phyloP scores from a whole-genome alignment of 2,888 invertebrate species.

The Ophion slaviceki region DNA sequence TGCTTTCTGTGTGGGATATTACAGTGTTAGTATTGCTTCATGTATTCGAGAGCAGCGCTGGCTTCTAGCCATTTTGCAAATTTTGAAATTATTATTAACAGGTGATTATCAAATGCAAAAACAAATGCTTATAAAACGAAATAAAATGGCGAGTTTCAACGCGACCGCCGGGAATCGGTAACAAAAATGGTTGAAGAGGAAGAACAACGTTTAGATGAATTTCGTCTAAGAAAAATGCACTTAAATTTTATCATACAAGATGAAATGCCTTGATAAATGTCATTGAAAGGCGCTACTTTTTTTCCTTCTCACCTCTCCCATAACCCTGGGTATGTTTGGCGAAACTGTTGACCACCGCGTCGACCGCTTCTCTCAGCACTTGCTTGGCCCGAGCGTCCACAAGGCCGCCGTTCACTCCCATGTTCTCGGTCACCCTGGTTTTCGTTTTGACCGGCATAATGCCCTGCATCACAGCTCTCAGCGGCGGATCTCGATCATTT shows the following conservation, averaged over 20 bases:
- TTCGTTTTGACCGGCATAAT: conserved; percentile 82
- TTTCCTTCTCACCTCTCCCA: conserved; percentile 86
- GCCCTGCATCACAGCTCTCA: conserved; percentile 79
- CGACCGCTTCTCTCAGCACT: conserved; percentile 89
- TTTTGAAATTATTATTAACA: too few species aligned
- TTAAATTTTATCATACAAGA: neutral
- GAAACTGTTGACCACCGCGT: conserved; percentile 90
- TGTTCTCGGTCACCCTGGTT: conserved; percentile 80
- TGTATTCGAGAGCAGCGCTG: too few species aligned
- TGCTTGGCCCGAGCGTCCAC: conserved; percentile 86
- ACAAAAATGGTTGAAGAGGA: neutral
- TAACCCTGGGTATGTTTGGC: conserved; percentile 90
- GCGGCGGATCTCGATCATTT: conserved; percentile 72
- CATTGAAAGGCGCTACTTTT: neutral
- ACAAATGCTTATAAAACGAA: too few species aligned
- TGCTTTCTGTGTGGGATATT: too few species aligned
- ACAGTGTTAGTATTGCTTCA: too few species aligned
- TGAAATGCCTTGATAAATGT: neutral
- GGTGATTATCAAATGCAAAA: too few species aligned
- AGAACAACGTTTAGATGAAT: neutral
- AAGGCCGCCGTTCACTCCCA: conserved; percentile 82
- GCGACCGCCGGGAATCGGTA: too few species aligned
- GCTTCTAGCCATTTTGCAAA: too few species aligned
- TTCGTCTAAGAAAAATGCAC: too few species aligned
- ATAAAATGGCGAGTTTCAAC: too few species aligned